Evolutionary conservation across 2,113 vertebrate genomes (phyloP), one percentile per base, ranked within the genome.

Genomic region (Recurvirostra avosetta): DNA sequence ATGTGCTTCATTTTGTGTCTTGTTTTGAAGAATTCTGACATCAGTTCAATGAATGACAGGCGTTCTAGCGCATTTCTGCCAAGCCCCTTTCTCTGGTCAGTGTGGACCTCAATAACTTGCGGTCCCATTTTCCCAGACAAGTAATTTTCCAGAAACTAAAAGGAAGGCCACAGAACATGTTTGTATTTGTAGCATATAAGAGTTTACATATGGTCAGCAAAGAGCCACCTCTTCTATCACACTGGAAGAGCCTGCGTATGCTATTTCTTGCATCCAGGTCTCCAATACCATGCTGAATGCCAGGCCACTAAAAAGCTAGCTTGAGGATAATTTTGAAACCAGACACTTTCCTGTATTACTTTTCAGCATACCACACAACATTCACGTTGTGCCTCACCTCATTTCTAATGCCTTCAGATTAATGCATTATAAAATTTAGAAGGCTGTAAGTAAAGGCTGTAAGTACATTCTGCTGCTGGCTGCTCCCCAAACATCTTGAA

Each of bases 401-500:
- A 47, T 80, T 90, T 52, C 74, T 94, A 38, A 68, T 63, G 38
- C 7, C 70, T 92, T 93, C 52, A 67, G 53, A 66, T 72, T 34
- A 81, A 73, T 26, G 34, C 70, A 53, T 41, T 45, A 25, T 41
- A n/a, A 74, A 88, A 88, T 94, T 82, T 58, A 43, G 25, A 65
- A 72, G 47, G 56, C 66, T 83, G 22, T 34, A 73, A 38, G 47
- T 53, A 49, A 53, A 55, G 81, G 25, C 86, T 76, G 5, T 61
- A 72, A 67, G 47, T 79, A 38, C 1, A 3, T 43, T 11, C 29
- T 70, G 47, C 76, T 94, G 61, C 68, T 5, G 7, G 17, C 68
- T 91, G 62, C 58, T 93, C 65, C 52, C 53, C 75, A 56, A 81
- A 63, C 62, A 53, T 68, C 53, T 91, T 92, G 36, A 92, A 92